phyloP scores from a whole-genome alignment of 2,113 vertebrate genomes.

The Cryptomyrus ogoouensis region DNA sequence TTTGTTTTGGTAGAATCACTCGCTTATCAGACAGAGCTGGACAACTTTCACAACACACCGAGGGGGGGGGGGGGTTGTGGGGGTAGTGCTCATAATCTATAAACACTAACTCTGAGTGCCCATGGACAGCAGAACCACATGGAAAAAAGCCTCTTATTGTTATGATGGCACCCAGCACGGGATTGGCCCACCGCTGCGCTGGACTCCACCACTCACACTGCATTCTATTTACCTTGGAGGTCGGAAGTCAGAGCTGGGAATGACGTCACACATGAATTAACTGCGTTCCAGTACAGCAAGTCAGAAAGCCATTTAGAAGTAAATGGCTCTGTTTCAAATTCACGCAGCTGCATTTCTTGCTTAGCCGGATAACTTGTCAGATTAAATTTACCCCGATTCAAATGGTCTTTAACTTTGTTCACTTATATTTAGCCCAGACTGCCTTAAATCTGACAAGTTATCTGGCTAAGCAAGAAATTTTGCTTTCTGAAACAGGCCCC shows the following conservation, averaged over 20 bases:
- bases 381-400: neutral
- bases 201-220: neutral
- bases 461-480: neutral
- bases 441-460: neutral
- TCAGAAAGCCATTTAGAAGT: neutral
- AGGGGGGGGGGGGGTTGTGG: neutral
- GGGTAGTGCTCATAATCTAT: neutral
- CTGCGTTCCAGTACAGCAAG: neutral
- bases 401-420: neutral
- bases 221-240: neutral
- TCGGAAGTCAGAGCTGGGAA: neutral
- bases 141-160: neutral
- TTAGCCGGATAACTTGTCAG: neutral
- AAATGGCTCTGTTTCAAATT: neutral
- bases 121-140: neutral
- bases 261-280: neutral
- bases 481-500: neutral
- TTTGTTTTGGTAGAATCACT: neutral
- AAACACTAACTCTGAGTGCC: neutral
- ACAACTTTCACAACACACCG: neutral
- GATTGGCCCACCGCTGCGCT: neutral
- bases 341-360: neutral
- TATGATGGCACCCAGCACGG: neutral
- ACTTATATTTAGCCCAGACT: neutral
- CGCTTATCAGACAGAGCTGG: neutral